A percentile compares a stretch with the other conserved stretches of the same genome.
Conservation (phyloP, 2,113 vertebrate species). For the Nipponia nippon region DNA sequence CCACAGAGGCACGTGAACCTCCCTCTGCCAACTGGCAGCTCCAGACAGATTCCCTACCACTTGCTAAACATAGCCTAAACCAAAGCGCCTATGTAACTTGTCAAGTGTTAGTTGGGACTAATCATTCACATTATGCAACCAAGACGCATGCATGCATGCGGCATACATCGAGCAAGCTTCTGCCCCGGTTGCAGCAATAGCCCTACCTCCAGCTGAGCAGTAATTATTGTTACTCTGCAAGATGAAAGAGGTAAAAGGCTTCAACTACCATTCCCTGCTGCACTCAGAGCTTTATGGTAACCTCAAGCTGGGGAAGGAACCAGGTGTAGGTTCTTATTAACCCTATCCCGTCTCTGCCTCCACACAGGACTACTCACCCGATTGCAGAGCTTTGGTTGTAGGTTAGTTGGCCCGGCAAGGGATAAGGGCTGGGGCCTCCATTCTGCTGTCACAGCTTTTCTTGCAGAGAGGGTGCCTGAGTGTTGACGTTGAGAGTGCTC, state of each 20-base stretch:
- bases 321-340: not conserved
- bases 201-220: not conserved
- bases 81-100: not conserved
- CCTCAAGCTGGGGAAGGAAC: not conserved
- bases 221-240: not conserved
- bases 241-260: not conserved
- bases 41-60: not conserved
- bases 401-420: not conserved
- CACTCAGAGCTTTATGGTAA: not conserved
- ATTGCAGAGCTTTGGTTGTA: not conserved
- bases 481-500: not conserved
- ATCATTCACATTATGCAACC: not conserved
- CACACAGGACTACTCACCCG: too few species aligned
- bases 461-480: not conserved
- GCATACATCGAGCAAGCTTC: not conserved
- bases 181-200: not conserved
- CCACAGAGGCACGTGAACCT: not conserved
- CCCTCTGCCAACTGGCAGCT: not conserved
- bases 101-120: not conserved
- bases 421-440: not conserved
- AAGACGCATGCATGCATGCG: not conserved
- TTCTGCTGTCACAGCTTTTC: not conserved
- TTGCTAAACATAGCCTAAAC: not conserved
- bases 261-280: not conserved
- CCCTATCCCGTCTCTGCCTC: not conserved